Conservation (phyloP, 1,140 invertebrate genomes). For the Vanessa tameamea region DNA sequence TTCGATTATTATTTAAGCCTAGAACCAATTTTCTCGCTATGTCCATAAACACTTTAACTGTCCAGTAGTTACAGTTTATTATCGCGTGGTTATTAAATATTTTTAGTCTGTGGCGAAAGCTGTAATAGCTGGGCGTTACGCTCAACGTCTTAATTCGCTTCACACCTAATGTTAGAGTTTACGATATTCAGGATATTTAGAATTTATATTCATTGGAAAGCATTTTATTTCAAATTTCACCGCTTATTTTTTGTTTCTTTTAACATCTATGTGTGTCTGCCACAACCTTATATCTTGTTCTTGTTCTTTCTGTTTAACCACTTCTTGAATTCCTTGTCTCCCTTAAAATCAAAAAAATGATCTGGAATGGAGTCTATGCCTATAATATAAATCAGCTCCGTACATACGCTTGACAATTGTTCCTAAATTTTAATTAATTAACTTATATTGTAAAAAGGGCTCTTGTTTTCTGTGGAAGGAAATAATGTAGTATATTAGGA, state of each 20-base stretch:
- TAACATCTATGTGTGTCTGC: too few species aligned
- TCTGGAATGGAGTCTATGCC: too few species aligned
- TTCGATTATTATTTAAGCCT: background rate
- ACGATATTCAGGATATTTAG: conserved; percentile 7
- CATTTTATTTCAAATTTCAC: background rate
- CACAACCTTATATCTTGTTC: too few species aligned
- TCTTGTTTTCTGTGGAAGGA: too few species aligned
- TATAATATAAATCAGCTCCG: too few species aligned
- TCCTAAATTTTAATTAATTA: too few species aligned
- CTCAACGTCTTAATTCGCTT: conserved; percentile 54
- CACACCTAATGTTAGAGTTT: conserved; percentile 20
- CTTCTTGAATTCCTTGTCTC: too few species aligned
- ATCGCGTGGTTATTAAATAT: conserved; percentile 35
- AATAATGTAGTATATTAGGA: too few species aligned
- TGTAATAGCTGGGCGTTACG: conserved; percentile 36
- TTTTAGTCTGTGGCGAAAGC: conserved; percentile 52
- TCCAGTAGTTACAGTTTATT: conserved; percentile 9
- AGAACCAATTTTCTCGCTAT: background rate
- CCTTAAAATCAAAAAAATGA: too few species aligned
- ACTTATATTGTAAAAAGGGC: too few species aligned
- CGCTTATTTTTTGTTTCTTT: background rate
- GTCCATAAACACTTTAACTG: conserved; percentile 13
- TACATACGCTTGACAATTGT: too few species aligned
- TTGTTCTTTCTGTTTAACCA: too few species aligned
- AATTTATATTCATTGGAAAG: conserved; percentile 1